Evolutionary conservation across 2,113 vertebrate species (phyloP), one percentile per base, ranked within the genome.

Genomic region (Morone saxatilis): DNA sequence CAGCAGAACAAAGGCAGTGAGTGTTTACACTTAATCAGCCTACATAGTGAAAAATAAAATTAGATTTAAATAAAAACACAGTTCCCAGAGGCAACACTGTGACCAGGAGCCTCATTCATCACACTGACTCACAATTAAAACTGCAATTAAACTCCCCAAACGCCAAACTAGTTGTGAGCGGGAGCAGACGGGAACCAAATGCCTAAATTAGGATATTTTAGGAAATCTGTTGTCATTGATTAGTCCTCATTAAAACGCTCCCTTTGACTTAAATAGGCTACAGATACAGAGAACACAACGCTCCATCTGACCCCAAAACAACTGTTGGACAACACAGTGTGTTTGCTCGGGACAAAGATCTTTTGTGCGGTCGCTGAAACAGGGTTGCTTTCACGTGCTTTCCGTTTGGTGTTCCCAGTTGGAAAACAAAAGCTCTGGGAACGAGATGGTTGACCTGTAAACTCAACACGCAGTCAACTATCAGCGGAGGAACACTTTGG

Each of bases 81-180:
- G 5, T n/a, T 40, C 71, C 50, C 67, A 13, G 66, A 19, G 57
- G 62, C 10, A 22, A 45, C 25, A 12, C 0, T 57, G 45, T 43
- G n/a, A 9, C 2, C n/a, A 2, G 14, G 54, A 65, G 65, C 62
- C 61, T 78, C 61, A 50, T 84, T 78, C 53, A 82, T 84, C 75
- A 86, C 12, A 38, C 47, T n/a, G 67, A 73, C 65, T 50, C 50
- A 54, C 73, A 25, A 81, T 75, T 0, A 71, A 22, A 57, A 22
- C 25, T 16, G 48, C 10, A 54, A 36, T 48, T 45, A 67, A 84
- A 40, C 14, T 3, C 76, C 45, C 36, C 6, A 2, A 61, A 70
- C 60, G 60, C n/a, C 7, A 54, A 62, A 54, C 36, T n/a, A 43
- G 20, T 0, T 40, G 17, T 41, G 74, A 72, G 17, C 69, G 8